These are phyloP conservation scores for Latrodectus elegans DNA, from an alignment of 2,888 invertebrate genomes.

Conservation along the genomic window DNA sequence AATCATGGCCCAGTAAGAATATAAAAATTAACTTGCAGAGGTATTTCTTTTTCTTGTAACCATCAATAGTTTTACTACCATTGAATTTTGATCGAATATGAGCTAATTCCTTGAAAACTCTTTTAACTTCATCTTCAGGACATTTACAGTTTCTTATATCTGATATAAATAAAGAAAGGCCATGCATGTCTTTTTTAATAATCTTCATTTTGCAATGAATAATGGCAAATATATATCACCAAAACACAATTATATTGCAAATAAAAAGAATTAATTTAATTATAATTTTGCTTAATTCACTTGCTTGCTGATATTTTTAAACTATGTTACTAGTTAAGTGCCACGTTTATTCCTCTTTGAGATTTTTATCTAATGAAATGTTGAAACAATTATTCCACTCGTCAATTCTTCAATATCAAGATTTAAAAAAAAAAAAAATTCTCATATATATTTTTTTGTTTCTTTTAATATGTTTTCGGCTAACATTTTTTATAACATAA, in stretches of 20 bases:
- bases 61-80: constrained; percentile 98
- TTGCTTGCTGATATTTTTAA: too few species aligned
- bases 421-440: too few species aligned
- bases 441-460: too few species aligned
- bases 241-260: background rate
- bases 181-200: constrained; percentile 15
- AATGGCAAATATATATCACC: background rate
- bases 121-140: constrained; percentile 99
- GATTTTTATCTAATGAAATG: too few species aligned
- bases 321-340: too few species aligned
- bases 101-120: constrained; percentile 99
- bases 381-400: too few species aligned
- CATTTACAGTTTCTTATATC: constrained; percentile 84
- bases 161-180: constrained; percentile 40
- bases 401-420: too few species aligned
- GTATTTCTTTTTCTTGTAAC: constrained; percentile 99
- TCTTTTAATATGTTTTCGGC: too few species aligned
- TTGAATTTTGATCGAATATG: constrained; percentile 99
- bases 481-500: too few species aligned
- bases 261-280: background rate
- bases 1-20: constrained; percentile 99
- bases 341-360: too few species aligned
- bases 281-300: background rate
- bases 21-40: constrained; percentile 99
- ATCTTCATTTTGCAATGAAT: too few species aligned